These are phyloP conservation scores for Cydia amplana DNA, from an alignment of 1,140 invertebrate genomes.

Conservation along the genomic window DNA sequence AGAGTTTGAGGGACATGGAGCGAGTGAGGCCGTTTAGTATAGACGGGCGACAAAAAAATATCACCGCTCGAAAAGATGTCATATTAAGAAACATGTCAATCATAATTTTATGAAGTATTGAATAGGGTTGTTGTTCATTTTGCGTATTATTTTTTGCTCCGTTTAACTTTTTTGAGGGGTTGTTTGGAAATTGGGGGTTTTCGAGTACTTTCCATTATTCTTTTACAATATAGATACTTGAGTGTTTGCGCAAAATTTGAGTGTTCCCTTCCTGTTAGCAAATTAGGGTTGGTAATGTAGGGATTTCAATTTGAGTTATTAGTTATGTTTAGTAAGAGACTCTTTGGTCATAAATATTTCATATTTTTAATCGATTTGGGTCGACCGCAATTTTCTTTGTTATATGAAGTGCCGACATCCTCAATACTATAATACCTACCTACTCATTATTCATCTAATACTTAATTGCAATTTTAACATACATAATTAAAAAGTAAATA, in stretches of 20 bases:
- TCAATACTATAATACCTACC: not conserved
- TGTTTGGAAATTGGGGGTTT: slow-evolving; percentile 55
- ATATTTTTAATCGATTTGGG: not conserved
- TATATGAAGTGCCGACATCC: not conserved
- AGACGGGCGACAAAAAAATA: slow-evolving; percentile 75
- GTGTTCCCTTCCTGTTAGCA: slow-evolving; percentile 53
- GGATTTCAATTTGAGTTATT: slow-evolving; percentile 28
- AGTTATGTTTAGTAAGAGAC: slow-evolving; percentile 11
- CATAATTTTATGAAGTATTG: slow-evolving; percentile 77
- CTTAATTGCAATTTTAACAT: no score
- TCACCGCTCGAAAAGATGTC: slow-evolving; percentile 77
- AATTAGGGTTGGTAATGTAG: slow-evolving; percentile 45
- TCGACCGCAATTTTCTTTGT: not conserved
- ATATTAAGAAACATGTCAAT: slow-evolving; percentile 79
- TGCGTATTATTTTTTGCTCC: slow-evolving; percentile 66
- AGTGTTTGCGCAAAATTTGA: slow-evolving; percentile 56
- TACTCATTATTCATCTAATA: not conserved
- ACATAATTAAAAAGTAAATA: no score
- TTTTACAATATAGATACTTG: slow-evolving; percentile 41
- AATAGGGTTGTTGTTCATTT: slow-evolving; percentile 71
- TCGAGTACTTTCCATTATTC: slow-evolving; percentile 51
- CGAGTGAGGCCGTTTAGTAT: slow-evolving; percentile 36
- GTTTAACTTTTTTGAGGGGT: slow-evolving; percentile 48
- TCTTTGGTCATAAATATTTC: slow-evolving; percentile 4
- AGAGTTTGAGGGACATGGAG: not conserved